Evolutionary conservation across 2,888 invertebrate species (phyloP).

Genomic region (Xanthorhoe designata): DNA sequence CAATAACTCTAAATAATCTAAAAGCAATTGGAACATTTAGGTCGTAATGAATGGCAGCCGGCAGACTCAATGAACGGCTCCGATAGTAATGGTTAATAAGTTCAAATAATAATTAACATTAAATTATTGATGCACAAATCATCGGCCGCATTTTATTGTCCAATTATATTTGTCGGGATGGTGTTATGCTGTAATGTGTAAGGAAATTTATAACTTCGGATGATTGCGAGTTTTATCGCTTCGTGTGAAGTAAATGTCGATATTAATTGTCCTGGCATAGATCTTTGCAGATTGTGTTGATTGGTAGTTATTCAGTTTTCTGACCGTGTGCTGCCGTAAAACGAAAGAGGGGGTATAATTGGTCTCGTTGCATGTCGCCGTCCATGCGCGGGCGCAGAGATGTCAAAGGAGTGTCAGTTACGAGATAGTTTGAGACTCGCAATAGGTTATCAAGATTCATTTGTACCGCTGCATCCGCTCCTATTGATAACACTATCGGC

Average conservation of each 20-base stretch:
- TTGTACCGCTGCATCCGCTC: slow-evolving; percentile 67
- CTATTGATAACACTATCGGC: slow-evolving; percentile 54
- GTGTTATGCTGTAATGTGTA: slow-evolving; percentile 42
- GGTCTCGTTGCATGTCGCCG: slow-evolving; percentile 42
- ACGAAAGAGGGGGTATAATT: no score
- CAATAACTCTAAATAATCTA: slow-evolving; percentile 29
- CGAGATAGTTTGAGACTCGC: slow-evolving; percentile 58
- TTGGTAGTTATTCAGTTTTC: background rate
- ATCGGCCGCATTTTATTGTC: slow-evolving; percentile 64
- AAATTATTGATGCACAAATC: slow-evolving; percentile 71
- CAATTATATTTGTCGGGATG: slow-evolving; percentile 67
- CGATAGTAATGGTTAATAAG: slow-evolving; percentile 68
- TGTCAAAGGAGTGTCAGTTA: slow-evolving; percentile 69
- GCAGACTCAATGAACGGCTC: slow-evolving; percentile 53
- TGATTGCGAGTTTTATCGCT: slow-evolving; percentile 6
- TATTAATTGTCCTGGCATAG: slow-evolving; percentile 7
- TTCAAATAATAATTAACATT: slow-evolving; percentile 70
- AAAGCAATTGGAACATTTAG: slow-evolving; percentile 50
- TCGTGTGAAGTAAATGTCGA: background rate
- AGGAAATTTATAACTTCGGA: background rate
- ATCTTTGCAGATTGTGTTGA: slow-evolving; percentile 4
- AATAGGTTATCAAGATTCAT: slow-evolving; percentile 69
- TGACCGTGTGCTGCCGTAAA: background rate
- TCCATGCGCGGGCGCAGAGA: slow-evolving; percentile 52
- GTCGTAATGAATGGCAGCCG: slow-evolving; percentile 50